Evolutionary conservation across 2,797 vertebrate genomes (phyloP), one percentile per base, ranked within the genome.

Genomic region (Chaunax sp.): DNA sequence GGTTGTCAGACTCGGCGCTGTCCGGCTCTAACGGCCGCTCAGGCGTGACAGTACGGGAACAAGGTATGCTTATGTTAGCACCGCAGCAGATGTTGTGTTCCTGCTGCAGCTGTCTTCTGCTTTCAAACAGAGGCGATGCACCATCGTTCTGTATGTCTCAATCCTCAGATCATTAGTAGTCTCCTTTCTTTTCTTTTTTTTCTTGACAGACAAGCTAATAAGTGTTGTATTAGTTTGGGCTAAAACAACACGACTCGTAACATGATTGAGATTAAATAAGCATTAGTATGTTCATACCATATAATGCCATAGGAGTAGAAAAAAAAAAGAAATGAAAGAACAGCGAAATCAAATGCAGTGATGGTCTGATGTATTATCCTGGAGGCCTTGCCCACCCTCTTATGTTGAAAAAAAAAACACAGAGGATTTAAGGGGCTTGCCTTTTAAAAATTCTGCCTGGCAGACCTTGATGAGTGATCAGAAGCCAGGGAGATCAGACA

Each of bases 401-500:
- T 52, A 50, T 76, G 43, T 75, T 55, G 28, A 19, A 23, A 64
- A 45, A 43, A 26, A 56, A 23, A 15, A 16, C 15, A 40, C 35
- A 43, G 47, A 78, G 54, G 69, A 70, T 69, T 71, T 64, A 69
- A 76, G 45, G 55, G 53, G 56, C 53, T 61, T 77, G 83, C 80
- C 76, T 26, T 61, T 78, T 84, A 58, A 72, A 51, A 77, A 77
- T 58, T 67, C 55, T 45, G 49, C 64, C 79, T 52, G 64, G 55
- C 64, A 75, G 65, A 81, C 77, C 82, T 89, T 88, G 84, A 90
- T 86, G 75, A 86, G 68, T 81, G 86, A 90, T 92, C 87, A 87
- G 72, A 87, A 76, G 75, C 76, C 74, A 49, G 22, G 26, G 70
- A 83, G 77, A 87, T 87, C 81, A 86, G 69, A 90, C 65, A 70